A percentile compares a stretch with the other conserved stretches of the same genome.
phyloP scores from a whole-genome alignment of 2,113 vertebrate species.

The Hydrolagus affinis region DNA sequence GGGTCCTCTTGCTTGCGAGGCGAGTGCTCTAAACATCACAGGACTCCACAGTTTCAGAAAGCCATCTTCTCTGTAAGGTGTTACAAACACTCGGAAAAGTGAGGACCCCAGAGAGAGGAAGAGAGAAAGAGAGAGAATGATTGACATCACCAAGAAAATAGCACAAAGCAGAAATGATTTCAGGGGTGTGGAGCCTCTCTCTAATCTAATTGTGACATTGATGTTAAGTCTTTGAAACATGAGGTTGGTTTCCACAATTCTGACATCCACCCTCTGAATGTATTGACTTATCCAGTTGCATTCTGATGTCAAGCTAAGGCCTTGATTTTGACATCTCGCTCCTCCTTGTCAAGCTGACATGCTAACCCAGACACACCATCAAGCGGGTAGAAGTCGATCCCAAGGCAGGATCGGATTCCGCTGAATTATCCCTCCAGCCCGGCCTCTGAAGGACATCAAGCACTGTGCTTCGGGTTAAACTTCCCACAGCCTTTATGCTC shows the following conservation, averaged over 20 bases:
- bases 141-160: neutral
- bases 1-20: no score
- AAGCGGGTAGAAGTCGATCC: neutral
- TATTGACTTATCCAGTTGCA: neutral
- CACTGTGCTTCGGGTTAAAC: neutral
- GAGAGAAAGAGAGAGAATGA: no score
- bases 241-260: no score
- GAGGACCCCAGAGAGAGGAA: neutral
- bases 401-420: no score
- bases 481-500: neutral
- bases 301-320: neutral
- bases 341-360: neutral
- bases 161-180: neutral
- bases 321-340: neutral
- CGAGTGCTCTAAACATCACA: no score
- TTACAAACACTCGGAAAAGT: neutral
- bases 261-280: no score
- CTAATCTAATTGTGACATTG: no score
- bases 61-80: neutral
- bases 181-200: no score
- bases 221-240: no score
- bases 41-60: no score
- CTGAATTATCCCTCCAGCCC: neutral
- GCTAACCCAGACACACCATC: neutral
- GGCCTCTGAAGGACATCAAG: neutral